phyloP scores from a whole-genome alignment of 2,888 invertebrate species.

The Notocelia uddmanniana region DNA sequence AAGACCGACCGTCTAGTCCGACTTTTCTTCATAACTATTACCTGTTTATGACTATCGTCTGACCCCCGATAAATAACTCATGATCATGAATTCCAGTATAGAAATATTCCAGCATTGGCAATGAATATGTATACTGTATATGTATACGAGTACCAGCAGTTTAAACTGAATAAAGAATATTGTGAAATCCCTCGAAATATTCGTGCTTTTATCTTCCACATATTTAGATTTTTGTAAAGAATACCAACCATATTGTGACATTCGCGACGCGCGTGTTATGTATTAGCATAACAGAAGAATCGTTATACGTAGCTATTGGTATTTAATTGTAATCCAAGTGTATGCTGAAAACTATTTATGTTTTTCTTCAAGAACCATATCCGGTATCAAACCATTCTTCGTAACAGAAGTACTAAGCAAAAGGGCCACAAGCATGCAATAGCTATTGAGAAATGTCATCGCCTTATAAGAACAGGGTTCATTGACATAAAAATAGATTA shows the following conservation, averaged over 20 bases:
- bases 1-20: background rate
- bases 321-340: background rate
- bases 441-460: conserved; percentile 27
- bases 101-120: background rate
- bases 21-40: background rate
- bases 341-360: conserved; percentile 11
- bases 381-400: background rate
- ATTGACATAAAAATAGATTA: conserved; percentile 33
- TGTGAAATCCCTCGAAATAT: background rate
- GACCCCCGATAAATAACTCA: too few relatives aligned
- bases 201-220: conserved; percentile 11
- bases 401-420: conserved; percentile 1
- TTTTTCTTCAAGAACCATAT: background rate
- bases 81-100: background rate
- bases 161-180: background rate
- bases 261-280: conserved; percentile 21
- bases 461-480: conserved; percentile 16
- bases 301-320: background rate
- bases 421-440: background rate
- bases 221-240: conserved; percentile 25
- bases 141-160: too few relatives aligned
- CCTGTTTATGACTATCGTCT: background rate
- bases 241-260: conserved; percentile 1
- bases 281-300: conserved; percentile 28
- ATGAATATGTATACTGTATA: background rate